These are phyloP conservation scores for Limnothrissa miodon DNA, from an alignment of 2,113 vertebrate species.

Conservation along the genomic window DNA sequence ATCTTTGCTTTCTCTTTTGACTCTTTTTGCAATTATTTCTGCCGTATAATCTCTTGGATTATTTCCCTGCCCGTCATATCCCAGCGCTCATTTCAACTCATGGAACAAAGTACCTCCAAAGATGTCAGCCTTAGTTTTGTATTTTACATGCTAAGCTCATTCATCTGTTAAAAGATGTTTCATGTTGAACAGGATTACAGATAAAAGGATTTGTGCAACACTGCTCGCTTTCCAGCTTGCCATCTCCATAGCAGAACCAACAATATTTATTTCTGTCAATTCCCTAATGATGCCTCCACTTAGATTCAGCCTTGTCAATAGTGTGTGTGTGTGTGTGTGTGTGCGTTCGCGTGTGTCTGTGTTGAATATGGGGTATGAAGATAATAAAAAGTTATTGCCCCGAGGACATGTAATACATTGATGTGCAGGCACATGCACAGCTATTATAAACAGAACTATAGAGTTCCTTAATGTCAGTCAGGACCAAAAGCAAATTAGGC, in stretches of 20 bases:
- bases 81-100: slow-evolving; percentile 20
- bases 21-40: slow-evolving; percentile 36
- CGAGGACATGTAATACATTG: neutral
- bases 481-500: no score
- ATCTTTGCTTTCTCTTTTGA: slow-evolving; percentile 39
- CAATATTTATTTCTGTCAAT: slow-evolving; percentile 34
- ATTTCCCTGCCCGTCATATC: slow-evolving; percentile 16
- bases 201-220: slow-evolving; percentile 45
- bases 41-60: slow-evolving; percentile 35
- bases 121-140: slow-evolving; percentile 7
- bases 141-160: slow-evolving; percentile 32
- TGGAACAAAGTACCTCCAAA: slow-evolving; percentile 23
- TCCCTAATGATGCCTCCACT: slow-evolving; percentile 28
- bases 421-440: neutral
- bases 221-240: slow-evolving; percentile 1
- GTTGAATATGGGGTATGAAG: neutral
- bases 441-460: no score
- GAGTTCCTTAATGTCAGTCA: no score
- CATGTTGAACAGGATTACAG: slow-evolving; percentile 51
- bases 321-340: slow-evolving; percentile 2
- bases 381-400: neutral
- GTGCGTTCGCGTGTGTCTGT: neutral
- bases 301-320: slow-evolving; percentile 24
- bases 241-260: slow-evolving; percentile 28
- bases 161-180: slow-evolving; percentile 50